These are phyloP conservation scores for Lissocephala sabroskyi DNA, from an alignment of 2,888 invertebrate species.

Conservation along the genomic window DNA sequence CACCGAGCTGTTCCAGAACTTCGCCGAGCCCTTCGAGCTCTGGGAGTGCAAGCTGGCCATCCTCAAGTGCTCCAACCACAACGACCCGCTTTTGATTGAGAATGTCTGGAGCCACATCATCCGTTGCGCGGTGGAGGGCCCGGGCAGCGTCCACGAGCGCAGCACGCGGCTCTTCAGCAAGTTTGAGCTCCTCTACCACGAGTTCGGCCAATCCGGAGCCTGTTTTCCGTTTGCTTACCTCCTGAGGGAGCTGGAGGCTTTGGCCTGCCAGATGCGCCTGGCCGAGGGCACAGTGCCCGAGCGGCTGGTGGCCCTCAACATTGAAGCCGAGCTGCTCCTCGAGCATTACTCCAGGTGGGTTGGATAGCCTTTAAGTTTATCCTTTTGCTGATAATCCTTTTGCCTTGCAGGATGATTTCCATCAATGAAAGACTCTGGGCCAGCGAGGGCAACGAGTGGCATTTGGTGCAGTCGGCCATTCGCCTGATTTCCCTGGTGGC, in stretches of 20 bases:
- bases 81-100: constrained; percentile 89
- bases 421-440: constrained; percentile 91
- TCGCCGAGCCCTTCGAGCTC: constrained; percentile 90
- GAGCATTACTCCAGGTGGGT: constrained; percentile 82
- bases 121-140: constrained; percentile 69
- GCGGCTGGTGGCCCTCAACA: constrained; percentile 83
- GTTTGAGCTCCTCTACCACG: constrained; percentile 82
- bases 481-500: constrained; percentile 81
- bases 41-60: constrained; percentile 97
- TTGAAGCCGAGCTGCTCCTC: constrained; percentile 83
- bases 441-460: constrained; percentile 87
- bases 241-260: constrained; percentile 84
- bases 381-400: neutral
- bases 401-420: constrained; percentile 77
- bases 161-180: constrained; percentile 82
- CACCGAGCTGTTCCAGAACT: constrained; percentile 92
- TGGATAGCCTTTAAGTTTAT: neutral
- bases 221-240: constrained; percentile 93
- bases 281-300: constrained; percentile 84
- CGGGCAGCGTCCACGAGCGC: constrained; percentile 74
- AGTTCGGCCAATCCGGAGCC: constrained; percentile 85
- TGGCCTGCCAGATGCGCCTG: constrained; percentile 82
- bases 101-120: constrained; percentile 92
- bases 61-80: constrained; percentile 94
- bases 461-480: constrained; percentile 85